phyloP scores from a whole-genome alignment of 1,140 invertebrate genomes.

The Goniozus legneri region DNA sequence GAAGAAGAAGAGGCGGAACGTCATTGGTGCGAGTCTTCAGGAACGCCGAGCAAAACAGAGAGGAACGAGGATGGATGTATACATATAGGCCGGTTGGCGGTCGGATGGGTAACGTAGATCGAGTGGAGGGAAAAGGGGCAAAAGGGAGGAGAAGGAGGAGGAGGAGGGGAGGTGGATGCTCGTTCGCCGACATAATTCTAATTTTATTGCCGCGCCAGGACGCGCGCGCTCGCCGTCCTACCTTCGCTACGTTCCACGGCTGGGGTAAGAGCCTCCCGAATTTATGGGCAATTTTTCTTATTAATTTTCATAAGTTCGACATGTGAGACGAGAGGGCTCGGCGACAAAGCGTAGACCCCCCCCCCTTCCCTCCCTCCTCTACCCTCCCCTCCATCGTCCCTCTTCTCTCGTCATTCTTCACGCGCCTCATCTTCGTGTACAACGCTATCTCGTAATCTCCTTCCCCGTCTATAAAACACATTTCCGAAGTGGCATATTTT shows the following conservation, averaged over 20 bases:
- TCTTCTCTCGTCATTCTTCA: background rate
- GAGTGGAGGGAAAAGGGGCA: too few species aligned
- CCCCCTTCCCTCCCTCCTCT: background rate
- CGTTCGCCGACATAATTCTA: constrained; percentile 46
- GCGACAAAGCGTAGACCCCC: constrained; percentile 32
- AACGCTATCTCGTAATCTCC: too few species aligned
- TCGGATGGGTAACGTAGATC: too few species aligned
- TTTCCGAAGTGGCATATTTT: constrained; percentile 9
- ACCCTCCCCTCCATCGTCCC: background rate
- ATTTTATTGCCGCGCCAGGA: constrained; percentile 48
- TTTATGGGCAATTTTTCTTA: constrained; percentile 56
- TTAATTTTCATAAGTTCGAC: constrained; percentile 57
- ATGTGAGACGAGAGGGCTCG: constrained; percentile 33
- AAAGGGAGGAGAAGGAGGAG: too few species aligned
- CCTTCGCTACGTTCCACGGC: background rate
- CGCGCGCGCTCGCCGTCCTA: constrained; percentile 26
- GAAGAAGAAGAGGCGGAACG: too few species aligned
- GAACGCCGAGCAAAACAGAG: too few species aligned
- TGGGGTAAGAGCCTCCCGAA: constrained; percentile 31
- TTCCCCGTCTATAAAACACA: too few species aligned
- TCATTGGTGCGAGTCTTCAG: too few species aligned
- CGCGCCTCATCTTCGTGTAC: too few species aligned
- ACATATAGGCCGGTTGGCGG: too few species aligned
- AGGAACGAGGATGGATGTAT: too few species aligned
- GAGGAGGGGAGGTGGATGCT: background rate